Percentiles rank a stretch among this genome's conserved stretches.
These are phyloP conservation scores for Euthynnus affinis DNA, from an alignment of 2,797 vertebrate genomes.

Conservation along the genomic window DNA sequence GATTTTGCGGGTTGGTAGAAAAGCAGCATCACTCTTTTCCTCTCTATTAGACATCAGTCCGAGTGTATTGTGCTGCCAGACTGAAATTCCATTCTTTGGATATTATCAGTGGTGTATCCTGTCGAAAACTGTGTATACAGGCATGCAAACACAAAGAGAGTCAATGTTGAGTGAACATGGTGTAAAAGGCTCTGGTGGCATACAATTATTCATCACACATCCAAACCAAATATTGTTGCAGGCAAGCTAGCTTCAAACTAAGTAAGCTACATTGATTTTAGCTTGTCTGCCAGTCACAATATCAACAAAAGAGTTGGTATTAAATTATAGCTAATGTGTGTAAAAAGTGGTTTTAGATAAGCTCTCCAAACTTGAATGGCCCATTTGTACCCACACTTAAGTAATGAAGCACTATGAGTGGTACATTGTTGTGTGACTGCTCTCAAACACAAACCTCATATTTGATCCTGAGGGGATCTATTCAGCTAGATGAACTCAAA, in stretches of 20 bases:
- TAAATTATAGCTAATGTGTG: not conserved
- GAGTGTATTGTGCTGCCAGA: slow-evolving; percentile 20
- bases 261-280: not conserved
- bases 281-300: not conserved
- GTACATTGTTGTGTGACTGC: not conserved
- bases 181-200: not conserved
- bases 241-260: not conserved
- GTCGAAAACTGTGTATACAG: slow-evolving; percentile 30
- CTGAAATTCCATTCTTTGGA: slow-evolving; percentile 35
- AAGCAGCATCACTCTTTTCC: not conserved
- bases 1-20: slow-evolving; percentile 23
- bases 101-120: slow-evolving; percentile 34
- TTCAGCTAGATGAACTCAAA: slow-evolving; percentile 30
- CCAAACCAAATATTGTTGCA: slow-evolving; percentile 50
- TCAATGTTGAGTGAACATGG: not conserved
- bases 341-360: not conserved
- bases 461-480: slow-evolving; percentile 2
- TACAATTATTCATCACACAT: slow-evolving; percentile 4
- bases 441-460: slow-evolving; percentile 32
- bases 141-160: slow-evolving; percentile 27
- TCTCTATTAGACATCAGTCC: not conserved
- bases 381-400: slow-evolving; percentile 3
- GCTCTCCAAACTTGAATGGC: slow-evolving; percentile 8
- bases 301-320: not conserved
- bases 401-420: slow-evolving; percentile 18